Conservation (phyloP, 2,797 vertebrate genomes). For the Pitangus sulphuratus region DNA sequence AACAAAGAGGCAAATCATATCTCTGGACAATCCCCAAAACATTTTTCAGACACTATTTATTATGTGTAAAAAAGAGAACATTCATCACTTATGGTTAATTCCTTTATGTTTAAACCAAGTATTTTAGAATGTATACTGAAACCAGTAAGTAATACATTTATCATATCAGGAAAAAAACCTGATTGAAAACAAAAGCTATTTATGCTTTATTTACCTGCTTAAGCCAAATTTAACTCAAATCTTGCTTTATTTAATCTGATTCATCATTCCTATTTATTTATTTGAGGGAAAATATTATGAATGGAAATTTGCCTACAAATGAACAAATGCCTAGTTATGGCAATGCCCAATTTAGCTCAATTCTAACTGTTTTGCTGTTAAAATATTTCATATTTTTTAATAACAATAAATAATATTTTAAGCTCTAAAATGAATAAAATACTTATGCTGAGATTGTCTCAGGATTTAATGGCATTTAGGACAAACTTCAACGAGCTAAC, state of each 20-base stretch:
- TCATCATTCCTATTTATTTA: not conserved
- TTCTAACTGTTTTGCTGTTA: not conserved
- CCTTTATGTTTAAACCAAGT: not conserved
- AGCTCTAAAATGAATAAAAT: not conserved
- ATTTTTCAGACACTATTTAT: not conserved
- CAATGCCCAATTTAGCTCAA: not conserved
- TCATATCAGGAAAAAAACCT: not conserved
- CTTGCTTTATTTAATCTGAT: not conserved
- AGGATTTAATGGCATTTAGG: not conserved
- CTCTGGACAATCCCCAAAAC: not conserved
- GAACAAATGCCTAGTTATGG: rapidly evolving
- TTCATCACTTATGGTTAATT: not conserved
- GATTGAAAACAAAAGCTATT: not conserved
- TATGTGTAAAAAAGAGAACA: not conserved
- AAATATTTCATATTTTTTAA: not conserved
- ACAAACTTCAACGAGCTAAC: not conserved
- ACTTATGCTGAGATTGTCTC: not conserved
- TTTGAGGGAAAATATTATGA: not conserved
- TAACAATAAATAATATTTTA: not conserved
- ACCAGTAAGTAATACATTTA: not conserved
- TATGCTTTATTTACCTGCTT: not conserved
- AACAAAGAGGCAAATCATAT: not conserved
- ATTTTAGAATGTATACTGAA: not conserved
- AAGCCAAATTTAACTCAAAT: not conserved
- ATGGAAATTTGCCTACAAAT: not conserved